phyloP scores from a whole-genome alignment of 35 echinoderm and acorn worm genomes.

The Strongylocentrotus purpuratus region DNA sequence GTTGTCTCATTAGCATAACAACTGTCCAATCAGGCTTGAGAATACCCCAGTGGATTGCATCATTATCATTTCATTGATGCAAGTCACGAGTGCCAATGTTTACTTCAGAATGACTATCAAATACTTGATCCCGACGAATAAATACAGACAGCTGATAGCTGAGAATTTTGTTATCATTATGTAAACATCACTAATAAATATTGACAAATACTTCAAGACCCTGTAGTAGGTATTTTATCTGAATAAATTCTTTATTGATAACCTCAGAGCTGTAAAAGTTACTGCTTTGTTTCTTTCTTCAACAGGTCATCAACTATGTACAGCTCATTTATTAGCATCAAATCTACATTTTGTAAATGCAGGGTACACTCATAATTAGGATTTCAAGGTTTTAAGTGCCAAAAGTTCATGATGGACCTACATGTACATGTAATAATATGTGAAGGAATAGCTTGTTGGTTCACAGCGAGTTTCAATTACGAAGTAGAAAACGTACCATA shows the following conservation, averaged over 20 bases:
- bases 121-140: not conserved
- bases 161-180: not conserved
- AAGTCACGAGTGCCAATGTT: not conserved
- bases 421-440: too few relatives aligned
- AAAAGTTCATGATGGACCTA: too few relatives aligned
- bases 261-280: not conserved
- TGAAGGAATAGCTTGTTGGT: too few relatives aligned
- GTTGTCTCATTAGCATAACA: not conserved
- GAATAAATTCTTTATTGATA: not conserved
- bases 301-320: too few relatives aligned
- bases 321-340: too few relatives aligned
- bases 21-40: not conserved
- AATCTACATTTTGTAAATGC: too few relatives aligned
- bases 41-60: not conserved
- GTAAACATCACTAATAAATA: not conserved
- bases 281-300: not conserved
- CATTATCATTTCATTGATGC: not conserved
- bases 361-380: too few relatives aligned
- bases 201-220: not conserved
- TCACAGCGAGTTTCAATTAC: too few relatives aligned
- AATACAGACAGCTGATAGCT: not conserved
- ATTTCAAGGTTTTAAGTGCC: too few relatives aligned
- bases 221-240: not conserved
- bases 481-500: too few relatives aligned
- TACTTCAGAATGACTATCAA: not conserved